These are phyloP conservation scores for Hypotaenidia philippensis DNA, from an alignment of 2,797 vertebrate species.

Conservation along the genomic window DNA sequence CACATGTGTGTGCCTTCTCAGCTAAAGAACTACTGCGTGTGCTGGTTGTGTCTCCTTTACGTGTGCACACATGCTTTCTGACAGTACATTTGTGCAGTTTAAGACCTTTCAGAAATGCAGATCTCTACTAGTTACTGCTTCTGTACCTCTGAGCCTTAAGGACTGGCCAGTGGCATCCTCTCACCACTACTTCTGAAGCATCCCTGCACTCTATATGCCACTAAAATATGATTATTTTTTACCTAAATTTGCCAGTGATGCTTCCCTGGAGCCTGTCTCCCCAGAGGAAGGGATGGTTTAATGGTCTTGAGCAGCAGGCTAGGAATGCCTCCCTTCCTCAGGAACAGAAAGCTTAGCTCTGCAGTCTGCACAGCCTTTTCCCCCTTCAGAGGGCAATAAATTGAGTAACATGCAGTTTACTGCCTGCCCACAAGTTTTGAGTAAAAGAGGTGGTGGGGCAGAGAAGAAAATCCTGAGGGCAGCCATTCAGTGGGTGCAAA, in stretches of 20 bases:
- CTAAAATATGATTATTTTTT: neutral
- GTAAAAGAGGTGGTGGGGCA: neutral
- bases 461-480: neutral
- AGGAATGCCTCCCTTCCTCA: neutral
- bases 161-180: neutral
- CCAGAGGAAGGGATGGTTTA: neutral
- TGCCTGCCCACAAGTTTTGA: neutral
- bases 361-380: neutral
- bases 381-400: slow-evolving; percentile 21
- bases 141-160: neutral
- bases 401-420: neutral
- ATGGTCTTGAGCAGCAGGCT: neutral
- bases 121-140: neutral
- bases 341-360: neutral
- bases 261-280: neutral
- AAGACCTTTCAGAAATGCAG: neutral
- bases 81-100: neutral
- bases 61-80: accelerated
- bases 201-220: accelerated
- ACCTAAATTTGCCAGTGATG: neutral
- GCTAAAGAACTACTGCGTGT: neutral
- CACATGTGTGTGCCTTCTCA: accelerated
- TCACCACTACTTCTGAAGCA: neutral
- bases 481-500: neutral
- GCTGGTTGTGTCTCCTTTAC: neutral